Conservation (phyloP, 2,113 vertebrate species). For the Otus sunia region DNA sequence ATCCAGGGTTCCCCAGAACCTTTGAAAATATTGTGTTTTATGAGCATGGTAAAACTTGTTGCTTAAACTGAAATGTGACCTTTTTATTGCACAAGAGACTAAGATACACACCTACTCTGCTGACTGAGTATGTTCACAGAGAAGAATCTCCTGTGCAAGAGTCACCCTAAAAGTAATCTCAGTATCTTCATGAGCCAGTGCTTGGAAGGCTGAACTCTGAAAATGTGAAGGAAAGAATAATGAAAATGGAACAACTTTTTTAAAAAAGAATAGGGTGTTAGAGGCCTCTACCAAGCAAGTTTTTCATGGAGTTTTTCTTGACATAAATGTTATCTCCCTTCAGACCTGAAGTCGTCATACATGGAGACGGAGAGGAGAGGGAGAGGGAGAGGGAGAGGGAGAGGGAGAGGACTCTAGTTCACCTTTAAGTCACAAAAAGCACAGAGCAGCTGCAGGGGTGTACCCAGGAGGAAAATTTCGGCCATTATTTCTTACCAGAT, state of each 20-base stretch:
- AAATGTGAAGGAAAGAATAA: not conserved
- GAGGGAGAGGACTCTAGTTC: not conserved
- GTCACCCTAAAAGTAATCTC: not conserved
- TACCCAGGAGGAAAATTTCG: not conserved
- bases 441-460: not conserved
- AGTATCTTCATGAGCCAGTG: not conserved
- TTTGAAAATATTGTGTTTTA: not conserved
- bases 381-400: too few relatives aligned
- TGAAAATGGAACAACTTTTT: not conserved
- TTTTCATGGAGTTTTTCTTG: not conserved
- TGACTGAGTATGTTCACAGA: not conserved
- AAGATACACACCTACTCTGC: not conserved
- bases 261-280: not conserved
- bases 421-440: not conserved
- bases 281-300: not conserved
- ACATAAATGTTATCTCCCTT: not conserved
- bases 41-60: not conserved
- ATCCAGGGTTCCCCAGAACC: not conserved
- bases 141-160: not conserved
- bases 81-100: not conserved
- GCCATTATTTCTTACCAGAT: accelerated
- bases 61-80: not conserved
- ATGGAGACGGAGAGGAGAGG: not conserved
- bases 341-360: not conserved
- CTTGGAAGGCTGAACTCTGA: not conserved